phyloP scores from a whole-genome alignment of 1,140 invertebrate genomes.

The Acromyrmex heyeri region DNA sequence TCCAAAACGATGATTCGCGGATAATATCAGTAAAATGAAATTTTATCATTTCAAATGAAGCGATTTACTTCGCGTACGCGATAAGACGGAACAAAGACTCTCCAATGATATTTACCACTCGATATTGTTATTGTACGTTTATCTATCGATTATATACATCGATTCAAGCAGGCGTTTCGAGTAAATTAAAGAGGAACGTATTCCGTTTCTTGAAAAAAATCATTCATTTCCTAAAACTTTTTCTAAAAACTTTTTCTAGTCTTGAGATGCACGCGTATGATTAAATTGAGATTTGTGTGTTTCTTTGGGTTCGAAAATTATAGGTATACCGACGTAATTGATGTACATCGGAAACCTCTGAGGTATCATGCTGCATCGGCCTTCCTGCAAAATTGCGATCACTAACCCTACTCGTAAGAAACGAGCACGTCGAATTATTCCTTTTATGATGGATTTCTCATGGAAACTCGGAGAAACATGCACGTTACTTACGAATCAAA shows the following conservation, averaged over 20 bases:
- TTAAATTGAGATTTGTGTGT: background rate
- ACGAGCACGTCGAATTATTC: background rate
- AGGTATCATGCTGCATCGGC: conserved; percentile 35
- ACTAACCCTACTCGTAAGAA: conserved; percentile 28
- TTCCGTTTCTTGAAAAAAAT: background rate
- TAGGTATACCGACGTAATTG: background rate
- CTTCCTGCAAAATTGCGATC: conserved; percentile 71
- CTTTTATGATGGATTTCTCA: conserved; percentile 5
- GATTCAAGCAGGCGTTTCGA: background rate
- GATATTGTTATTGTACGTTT: conserved; percentile 26
- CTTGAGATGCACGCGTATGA: background rate
- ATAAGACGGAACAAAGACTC: conserved; percentile 67
- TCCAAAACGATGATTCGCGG: background rate
- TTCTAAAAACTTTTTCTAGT: background rate
- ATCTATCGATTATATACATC: background rate
- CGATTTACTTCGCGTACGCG: background rate
- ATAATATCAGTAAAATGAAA: background rate
- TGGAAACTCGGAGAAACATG: background rate
- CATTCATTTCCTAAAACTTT: background rate
- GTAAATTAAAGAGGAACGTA: background rate
- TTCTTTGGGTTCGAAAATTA: background rate
- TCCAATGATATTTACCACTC: conserved; percentile 23
- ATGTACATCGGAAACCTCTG: background rate
- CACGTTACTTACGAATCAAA: background rate
- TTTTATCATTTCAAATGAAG: conserved; percentile 56